A percentile compares a stretch with the other conserved stretches of the same genome.
Evolutionary conservation across 53 echinoderm and acorn worm genomes (phyloP).

Genomic region (Patiria pectinifera): DNA sequence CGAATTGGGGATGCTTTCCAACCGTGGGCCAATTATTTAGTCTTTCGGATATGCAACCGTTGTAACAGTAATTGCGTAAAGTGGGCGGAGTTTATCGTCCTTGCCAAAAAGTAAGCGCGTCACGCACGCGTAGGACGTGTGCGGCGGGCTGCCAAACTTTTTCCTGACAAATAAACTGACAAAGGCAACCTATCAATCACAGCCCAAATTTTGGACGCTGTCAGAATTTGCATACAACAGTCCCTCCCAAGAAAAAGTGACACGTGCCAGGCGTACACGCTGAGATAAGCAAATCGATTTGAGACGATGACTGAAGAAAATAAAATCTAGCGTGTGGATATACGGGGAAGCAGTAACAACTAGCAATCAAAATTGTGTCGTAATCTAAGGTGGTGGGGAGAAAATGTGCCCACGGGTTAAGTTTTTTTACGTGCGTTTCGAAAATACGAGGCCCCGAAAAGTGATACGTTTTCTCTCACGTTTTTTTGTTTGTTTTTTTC

Average conservation of each 20-base stretch:
- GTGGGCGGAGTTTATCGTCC: conserved; percentile 42
- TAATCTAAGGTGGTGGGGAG: no score
- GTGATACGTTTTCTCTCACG: no score
- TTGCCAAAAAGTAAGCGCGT: conserved; percentile 36
- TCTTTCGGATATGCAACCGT: not conserved
- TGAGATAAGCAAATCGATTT: conserved; percentile 32
- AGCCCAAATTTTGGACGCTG: not conserved
- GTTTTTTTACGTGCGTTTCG: no score
- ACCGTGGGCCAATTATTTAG: not conserved
- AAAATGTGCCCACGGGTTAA: no score
- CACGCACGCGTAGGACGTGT: conserved; percentile 56
- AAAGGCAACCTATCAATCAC: conserved; percentile 42
- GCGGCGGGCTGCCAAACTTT: conserved; percentile 48
- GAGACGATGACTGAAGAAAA: not conserved
- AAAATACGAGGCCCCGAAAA: no score
- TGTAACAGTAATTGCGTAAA: conserved; percentile 18
- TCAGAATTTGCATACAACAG: conserved; percentile 35
- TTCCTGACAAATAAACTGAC: conserved; percentile 26
- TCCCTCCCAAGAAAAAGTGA: conserved; percentile 38
- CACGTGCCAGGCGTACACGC: conserved; percentile 38
- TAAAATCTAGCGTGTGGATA: no score
- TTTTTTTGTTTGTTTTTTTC: no score
- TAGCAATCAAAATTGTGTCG: no score
- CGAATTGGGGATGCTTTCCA: not conserved
- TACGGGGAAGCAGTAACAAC: no score